Percentiles rank a stretch among this genome's conserved stretches.
Evolutionary conservation across 2,113 vertebrate genomes (phyloP).

Genomic region (Chrysemys picta): DNA sequence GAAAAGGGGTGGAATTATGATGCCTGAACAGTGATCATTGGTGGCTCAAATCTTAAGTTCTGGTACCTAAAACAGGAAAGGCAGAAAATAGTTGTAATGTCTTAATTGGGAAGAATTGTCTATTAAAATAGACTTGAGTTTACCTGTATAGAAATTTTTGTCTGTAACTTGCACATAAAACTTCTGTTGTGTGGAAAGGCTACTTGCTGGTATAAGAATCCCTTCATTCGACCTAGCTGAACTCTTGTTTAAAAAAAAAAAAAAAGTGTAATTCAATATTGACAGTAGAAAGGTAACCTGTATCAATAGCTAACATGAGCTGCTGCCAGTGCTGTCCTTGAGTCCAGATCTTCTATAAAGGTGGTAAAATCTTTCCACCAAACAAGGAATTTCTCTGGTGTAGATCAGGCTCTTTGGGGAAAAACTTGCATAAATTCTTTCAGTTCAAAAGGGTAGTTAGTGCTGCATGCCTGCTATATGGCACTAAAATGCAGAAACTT

Average conservation of each 20-base stretch:
- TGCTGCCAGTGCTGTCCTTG: neutral
- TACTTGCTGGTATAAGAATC: neutral
- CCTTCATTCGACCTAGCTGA: neutral
- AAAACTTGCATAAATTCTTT: neutral
- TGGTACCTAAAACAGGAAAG: neutral
- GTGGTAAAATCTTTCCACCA: neutral
- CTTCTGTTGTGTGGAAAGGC: neutral
- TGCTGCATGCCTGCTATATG: neutral
- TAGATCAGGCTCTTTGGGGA: neutral
- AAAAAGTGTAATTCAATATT: neutral
- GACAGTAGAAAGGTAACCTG: neutral
- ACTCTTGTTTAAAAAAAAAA: too few relatives aligned
- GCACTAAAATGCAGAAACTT: neutral
- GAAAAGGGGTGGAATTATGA: neutral
- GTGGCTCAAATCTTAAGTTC: neutral
- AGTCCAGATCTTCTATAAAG: neutral
- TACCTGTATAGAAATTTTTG: neutral
- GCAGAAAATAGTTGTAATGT: neutral
- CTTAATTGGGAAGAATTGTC: neutral
- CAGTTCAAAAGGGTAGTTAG: neutral
- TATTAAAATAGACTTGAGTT: neutral
- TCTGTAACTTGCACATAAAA: neutral
- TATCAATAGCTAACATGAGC: neutral
- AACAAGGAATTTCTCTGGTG: neutral
- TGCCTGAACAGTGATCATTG: neutral